phyloP scores from a whole-genome alignment of 2,113 vertebrate genomes.

The Xenus cinereus region DNA sequence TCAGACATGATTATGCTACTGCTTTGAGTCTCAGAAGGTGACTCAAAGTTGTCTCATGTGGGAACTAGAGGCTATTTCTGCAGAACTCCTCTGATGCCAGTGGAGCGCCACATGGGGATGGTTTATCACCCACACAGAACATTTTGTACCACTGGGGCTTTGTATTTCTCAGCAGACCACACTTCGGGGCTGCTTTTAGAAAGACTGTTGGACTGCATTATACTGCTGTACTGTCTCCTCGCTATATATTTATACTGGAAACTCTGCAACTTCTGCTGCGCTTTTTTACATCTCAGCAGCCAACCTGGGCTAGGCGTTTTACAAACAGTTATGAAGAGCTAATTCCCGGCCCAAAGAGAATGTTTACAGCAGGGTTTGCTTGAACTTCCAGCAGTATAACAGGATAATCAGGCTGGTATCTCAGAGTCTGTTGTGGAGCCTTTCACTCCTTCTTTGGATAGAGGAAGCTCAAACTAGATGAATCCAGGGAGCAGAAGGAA shows the following conservation, averaged over 20 bases:
- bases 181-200: neutral
- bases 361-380: neutral
- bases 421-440: neutral
- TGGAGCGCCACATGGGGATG: neutral
- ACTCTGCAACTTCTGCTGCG: neutral
- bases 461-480: neutral
- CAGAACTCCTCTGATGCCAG: neutral
- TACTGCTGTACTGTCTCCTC: neutral
- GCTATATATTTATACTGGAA: neutral
- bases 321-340: neutral
- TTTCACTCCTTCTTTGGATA: neutral
- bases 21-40: neutral
- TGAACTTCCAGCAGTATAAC: neutral
- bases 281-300: neutral
- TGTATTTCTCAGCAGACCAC: slow-evolving; percentile 15
- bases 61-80: slow-evolving; percentile 2
- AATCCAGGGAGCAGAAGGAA: neutral
- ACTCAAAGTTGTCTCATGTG: slow-evolving; percentile 2
- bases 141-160: neutral
- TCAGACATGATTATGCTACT: neutral
- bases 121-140: slow-evolving; percentile 8
- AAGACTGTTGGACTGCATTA: neutral
- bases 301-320: neutral
- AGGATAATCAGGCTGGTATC: neutral
- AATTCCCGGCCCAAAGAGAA: neutral